phyloP scores from a whole-genome alignment of 2,888 invertebrate species.

The Cosmorhoe ocellata region DNA sequence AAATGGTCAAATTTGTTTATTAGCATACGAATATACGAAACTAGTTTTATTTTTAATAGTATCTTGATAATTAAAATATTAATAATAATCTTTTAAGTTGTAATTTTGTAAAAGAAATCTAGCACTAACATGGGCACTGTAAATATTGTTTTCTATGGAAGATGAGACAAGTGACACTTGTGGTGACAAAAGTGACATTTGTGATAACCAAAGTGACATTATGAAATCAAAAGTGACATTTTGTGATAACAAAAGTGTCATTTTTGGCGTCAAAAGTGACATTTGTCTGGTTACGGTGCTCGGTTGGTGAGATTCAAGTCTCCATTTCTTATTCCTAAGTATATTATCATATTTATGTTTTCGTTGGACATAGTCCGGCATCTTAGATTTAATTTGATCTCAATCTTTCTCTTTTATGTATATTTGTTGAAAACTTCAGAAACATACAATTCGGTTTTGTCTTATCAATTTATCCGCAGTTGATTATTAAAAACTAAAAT shows the following conservation, averaged over 20 bases:
- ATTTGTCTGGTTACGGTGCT: not conserved
- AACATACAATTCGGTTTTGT: not conserved
- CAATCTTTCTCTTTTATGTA: constrained; percentile 13
- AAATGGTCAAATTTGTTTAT: no score
- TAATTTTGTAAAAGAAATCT: not conserved
- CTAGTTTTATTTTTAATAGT: no score
- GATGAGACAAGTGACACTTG: no score
- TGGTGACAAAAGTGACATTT: no score
- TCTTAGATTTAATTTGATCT: constrained; percentile 19
- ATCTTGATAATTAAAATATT: no score
- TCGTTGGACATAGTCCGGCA: constrained; percentile 12
- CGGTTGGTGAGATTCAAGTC: not conserved
- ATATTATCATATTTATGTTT: constrained; percentile 20
- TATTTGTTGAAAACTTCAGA: constrained; percentile 8
- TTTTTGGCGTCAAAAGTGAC: not conserved
- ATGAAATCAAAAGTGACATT: no score
- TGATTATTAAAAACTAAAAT: not conserved
- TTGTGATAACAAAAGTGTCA: no score
- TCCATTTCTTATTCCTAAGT: constrained; percentile 12
- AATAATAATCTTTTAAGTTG: no score
- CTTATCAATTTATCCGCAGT: not conserved
- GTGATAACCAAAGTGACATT: no score
- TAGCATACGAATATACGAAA: no score
- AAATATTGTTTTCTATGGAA: no score
- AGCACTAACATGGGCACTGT: no score